Conservation (phyloP, 1,140 invertebrate genomes). For the Ptiloglossa arizonensis region DNA sequence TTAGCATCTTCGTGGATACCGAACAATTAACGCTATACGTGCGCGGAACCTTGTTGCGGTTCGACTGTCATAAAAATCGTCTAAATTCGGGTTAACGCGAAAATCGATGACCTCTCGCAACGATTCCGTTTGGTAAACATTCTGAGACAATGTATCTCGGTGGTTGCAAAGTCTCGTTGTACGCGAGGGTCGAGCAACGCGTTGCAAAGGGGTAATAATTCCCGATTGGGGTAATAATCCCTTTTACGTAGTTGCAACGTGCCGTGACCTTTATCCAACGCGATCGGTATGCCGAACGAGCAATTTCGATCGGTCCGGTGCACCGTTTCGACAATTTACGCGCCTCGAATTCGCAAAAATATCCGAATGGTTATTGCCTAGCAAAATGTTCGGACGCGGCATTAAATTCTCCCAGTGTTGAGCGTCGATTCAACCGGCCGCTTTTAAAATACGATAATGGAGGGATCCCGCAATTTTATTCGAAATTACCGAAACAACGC, state of each 20-base stretch:
- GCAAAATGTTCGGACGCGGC: slow-evolving; percentile 3
- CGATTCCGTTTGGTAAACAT: neutral
- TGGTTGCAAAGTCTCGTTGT: neutral
- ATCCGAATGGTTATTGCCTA: slow-evolving; percentile 23
- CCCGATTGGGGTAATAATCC: slow-evolving; percentile 14
- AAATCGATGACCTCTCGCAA: neutral
- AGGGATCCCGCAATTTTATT: neutral
- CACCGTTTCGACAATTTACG: slow-evolving; percentile 14
- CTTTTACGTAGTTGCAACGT: neutral
- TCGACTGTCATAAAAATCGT: too few species aligned
- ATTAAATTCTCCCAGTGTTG: neutral
- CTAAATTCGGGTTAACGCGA: neutral
- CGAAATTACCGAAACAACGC: too few species aligned
- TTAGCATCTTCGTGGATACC: too few species aligned
- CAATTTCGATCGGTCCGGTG: slow-evolving; percentile 16
- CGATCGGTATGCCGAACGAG: neutral
- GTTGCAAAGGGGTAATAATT: slow-evolving; percentile 18
- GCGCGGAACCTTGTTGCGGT: too few species aligned
- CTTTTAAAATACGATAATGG: neutral
- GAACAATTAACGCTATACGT: too few species aligned
- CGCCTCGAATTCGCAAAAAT: slow-evolving; percentile 30
- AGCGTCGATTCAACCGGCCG: neutral
- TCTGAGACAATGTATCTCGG: neutral
- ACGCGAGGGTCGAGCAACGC: neutral
- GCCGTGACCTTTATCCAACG: neutral